phyloP scores from a whole-genome alignment of 2,797 vertebrate species.

The Carcharodon carcharias region DNA sequence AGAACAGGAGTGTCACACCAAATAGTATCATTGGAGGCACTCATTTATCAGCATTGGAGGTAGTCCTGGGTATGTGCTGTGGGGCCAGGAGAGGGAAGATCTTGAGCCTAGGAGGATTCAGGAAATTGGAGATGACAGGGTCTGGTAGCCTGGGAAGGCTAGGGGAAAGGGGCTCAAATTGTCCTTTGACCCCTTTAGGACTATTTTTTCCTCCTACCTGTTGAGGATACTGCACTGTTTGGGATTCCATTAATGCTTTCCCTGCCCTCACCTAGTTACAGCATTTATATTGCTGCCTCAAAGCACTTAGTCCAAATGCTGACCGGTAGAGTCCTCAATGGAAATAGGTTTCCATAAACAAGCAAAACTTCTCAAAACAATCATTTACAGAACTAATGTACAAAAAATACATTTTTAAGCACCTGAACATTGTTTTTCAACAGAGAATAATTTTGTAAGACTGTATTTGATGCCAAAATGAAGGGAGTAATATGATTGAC shows the following conservation, averaged over 20 bases:
- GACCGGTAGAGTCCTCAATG: background rate
- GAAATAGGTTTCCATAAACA: background rate
- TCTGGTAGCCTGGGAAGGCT: background rate
- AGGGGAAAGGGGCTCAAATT: background rate
- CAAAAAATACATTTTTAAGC: background rate
- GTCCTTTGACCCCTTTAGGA: background rate
- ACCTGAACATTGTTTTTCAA: background rate
- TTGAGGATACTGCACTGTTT: background rate
- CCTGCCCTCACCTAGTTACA: background rate
- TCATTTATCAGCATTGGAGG: background rate
- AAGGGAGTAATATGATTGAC: background rate
- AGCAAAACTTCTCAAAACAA: background rate
- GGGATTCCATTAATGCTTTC: background rate
- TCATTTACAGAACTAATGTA: background rate
- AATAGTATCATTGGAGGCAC: background rate
- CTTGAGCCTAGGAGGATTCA: background rate
- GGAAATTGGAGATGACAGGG: background rate
- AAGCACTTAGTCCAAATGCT: background rate
- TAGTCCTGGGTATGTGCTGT: background rate
- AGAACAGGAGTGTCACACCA: background rate
- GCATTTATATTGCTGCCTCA: background rate
- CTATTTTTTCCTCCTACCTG: background rate
- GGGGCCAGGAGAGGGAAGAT: background rate
- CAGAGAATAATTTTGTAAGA: background rate
- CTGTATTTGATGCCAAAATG: background rate